Base-by-base conservation (phyloP, 2,888 invertebrate genomes). In the Troilus luridus region DNA sequence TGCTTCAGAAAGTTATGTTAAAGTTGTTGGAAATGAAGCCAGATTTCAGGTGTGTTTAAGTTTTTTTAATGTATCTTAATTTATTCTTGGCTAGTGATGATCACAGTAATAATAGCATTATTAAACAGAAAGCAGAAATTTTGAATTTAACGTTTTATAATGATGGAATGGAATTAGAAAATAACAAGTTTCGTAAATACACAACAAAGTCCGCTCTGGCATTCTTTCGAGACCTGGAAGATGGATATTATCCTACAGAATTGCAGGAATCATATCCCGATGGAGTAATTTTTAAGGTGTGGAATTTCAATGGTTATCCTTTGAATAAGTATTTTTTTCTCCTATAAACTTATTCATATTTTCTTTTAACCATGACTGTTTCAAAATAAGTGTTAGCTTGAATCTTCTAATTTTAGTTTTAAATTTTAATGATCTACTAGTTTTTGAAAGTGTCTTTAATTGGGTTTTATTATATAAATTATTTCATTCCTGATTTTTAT, bases 251-350 rank as follows among this genome's bases (percentile, higher is more conserved):
- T 60, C 92, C 92, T 1, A 88, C 91, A 10, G 92, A 92, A 88
- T 77, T 92, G 27, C 91, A 92, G 88, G 91, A 88, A n/a, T 85
- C 72, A 7, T 89, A 92, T 89, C 92, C 92, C 1, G 92, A 92
- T 77, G 92, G 92, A 19, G 92, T 92, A 9, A 91, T 92, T 77
- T 92, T 92, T 58, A 92, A 92, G 91, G 92, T 92, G 89, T 88
- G 58, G 24, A 24, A 88, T 88, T 88, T 77, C 67, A 77, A 41
- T 41, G 72, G 17, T n/a, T 88, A 24, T 58, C n/a, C 5, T n/a
- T 90, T 24, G 21, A 7, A 77, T 90, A 19, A 64, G n/a, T 67
- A 56, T 60, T 67, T 67, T 60, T 24, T n/a, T 24, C 24, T 67
- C n/a, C 12, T n/a, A 6, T 6, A 67, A 24, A 27, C 24, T 67